Evolutionary conservation across 2,113 vertebrate genomes (phyloP).

Genomic region (Australoheros scitulus): DNA sequence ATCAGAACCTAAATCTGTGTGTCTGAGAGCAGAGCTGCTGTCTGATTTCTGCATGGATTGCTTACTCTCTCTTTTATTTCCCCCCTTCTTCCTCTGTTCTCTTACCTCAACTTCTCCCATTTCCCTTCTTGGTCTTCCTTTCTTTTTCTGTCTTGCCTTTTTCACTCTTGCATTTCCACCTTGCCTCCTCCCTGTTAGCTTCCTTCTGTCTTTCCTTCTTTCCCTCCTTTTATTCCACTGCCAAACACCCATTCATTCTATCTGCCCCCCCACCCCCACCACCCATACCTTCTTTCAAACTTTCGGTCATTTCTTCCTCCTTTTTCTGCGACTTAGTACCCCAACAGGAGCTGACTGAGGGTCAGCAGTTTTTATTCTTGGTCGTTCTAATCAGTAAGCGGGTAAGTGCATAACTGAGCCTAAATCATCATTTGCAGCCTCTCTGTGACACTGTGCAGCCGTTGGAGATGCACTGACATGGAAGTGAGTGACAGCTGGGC

Average conservation of each 20-base stretch:
- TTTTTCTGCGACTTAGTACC: not conserved
- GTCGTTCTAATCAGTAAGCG: not conserved
- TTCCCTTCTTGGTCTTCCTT: not conserved
- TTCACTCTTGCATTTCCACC: not conserved
- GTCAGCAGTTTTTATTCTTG: not conserved
- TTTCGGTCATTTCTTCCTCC: not conserved
- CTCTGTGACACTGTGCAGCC: constrained; percentile 32
- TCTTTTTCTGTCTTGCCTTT: not conserved
- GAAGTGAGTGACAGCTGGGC: constrained; percentile 69
- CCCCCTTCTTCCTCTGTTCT: not conserved
- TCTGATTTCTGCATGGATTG: not conserved
- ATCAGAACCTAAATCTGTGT: constrained; percentile 55
- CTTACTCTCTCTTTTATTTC: not conserved
- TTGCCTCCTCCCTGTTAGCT: not conserved
- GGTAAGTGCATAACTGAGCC: constrained; percentile 13
- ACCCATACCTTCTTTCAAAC: not conserved
- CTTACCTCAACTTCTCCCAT: not conserved
- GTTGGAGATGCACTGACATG: constrained; percentile 58
- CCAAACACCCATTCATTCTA: not conserved
- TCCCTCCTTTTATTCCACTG: not conserved
- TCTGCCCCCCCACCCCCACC: not conserved
- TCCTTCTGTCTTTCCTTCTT: not conserved
- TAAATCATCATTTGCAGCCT: not conserved
- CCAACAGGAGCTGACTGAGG: constrained; percentile 4
- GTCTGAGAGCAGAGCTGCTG: constrained; percentile 18